Conservation (phyloP, 2,888 invertebrate genomes). For the Hirtodrosophila trivittata region DNA sequence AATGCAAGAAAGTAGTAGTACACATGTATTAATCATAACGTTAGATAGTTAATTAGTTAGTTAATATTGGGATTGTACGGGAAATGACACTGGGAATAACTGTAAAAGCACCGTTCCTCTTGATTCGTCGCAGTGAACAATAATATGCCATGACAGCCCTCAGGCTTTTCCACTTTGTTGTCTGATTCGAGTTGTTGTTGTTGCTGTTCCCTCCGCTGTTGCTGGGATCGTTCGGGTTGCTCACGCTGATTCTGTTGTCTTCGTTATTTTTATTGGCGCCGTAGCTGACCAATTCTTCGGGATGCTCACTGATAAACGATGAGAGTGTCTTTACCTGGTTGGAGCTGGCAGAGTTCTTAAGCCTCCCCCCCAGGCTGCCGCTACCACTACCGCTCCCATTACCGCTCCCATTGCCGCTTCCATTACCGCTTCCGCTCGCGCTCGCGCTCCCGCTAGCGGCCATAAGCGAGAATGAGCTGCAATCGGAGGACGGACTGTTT, state of each 20-base stretch:
- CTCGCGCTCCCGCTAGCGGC: constrained; percentile 18
- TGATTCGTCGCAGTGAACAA: constrained; percentile 94
- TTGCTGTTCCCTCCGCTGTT: constrained; percentile 11
- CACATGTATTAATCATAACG: constrained; percentile 37
- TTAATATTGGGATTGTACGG: constrained; percentile 20
- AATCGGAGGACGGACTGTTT: constrained; percentile 79
- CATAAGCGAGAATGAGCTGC: constrained; percentile 49
- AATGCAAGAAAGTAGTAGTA: constrained; percentile 47
- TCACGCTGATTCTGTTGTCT: constrained; percentile 19
- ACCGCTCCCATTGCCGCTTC: not conserved
- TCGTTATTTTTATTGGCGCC: constrained; percentile 10
- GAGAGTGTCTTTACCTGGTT: constrained; percentile 70
- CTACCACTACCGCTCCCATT: not conserved
- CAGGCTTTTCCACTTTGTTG: constrained; percentile 93
- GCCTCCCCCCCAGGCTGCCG: constrained; percentile 27
- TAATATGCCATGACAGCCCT: constrained; percentile 95
- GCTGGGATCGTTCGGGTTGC: constrained; percentile 11
- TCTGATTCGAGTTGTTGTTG: constrained; percentile 42
- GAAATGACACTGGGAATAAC: constrained; percentile 32
- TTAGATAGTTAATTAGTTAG: constrained; percentile 41
- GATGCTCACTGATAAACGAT: constrained; percentile 70
- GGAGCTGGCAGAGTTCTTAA: constrained; percentile 55
- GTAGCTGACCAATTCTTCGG: constrained; percentile 52
- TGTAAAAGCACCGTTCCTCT: constrained; percentile 88
- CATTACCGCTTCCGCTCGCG: not conserved